Base-by-base conservation (phyloP, 2,888 invertebrate species). In the Drosophila infuscata region DNA sequence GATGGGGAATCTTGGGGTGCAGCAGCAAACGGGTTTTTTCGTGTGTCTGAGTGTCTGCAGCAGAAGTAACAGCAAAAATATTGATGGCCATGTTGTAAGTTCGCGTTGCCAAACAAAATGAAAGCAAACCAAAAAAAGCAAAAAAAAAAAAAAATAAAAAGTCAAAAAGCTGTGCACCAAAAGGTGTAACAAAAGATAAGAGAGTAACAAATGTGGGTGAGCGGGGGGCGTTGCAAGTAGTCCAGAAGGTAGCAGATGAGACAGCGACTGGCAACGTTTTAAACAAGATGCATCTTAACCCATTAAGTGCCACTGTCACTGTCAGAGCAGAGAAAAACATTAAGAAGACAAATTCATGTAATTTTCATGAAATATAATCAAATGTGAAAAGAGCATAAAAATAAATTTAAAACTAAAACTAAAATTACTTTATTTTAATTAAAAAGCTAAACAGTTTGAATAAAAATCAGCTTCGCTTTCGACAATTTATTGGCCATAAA, bases 1-100 rank as follows among this genome's bases (percentile, higher is more conserved):
- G 12, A 2, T 25, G 25, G 2, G 25, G 2, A 4, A 17, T 30
- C 53, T 49, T 68, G 41, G 81, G 88, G 78, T 77, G 88, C 84
- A 71, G 84, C 88, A 56, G 46, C 46, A 76, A 83, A 89, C 83
- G 59, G 60, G 89, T 87, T 25, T 25, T 25, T 25, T 46, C 20
- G 5, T 12, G 20, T 15, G 25, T 46, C 25, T 25, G 25, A 46
- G 25, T 25, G 76, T 67, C 70, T 67, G 82, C 72, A 73, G 58
- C 62, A 36, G 36, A 36, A 17, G 36, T 7, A 48, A 56, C 65
- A 43, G 57, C 61, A 62, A 81, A 88, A 83, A 84, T 84, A 84
- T 85, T 85, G 84, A 85, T 85, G 88, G 83, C 83, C 82, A 71
- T 64, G 88, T 61, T 88, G 82, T 67, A 70, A 88, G 81, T 73